A percentile compares a stretch with the other conserved stretches of the same genome.
Evolutionary conservation across 2,797 vertebrate genomes (phyloP).

Genomic region (Cossypha niveicapilla): DNA sequence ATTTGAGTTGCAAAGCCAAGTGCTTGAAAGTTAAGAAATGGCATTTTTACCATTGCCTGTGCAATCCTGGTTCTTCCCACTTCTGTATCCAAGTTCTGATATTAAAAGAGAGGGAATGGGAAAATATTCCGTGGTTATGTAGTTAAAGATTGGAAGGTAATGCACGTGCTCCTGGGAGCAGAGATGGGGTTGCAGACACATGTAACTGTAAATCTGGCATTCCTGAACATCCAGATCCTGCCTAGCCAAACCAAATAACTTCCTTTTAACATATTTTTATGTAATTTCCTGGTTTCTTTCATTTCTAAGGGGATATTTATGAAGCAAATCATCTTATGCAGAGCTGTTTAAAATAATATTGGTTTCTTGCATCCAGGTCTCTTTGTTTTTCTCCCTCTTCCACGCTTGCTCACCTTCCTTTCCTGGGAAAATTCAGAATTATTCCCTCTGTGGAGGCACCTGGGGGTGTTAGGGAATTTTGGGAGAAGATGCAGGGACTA

Average conservation of each 20-base stretch:
- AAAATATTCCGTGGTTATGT: slow-evolving; percentile 31
- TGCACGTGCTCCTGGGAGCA: slow-evolving; percentile 28
- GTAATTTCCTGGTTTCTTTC: slow-evolving; percentile 43
- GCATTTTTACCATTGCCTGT: slow-evolving; percentile 6
- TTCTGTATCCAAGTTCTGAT: not conserved
- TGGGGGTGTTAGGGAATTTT: fast-evolving
- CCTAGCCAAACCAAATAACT: slow-evolving; percentile 22
- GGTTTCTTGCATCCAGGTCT: not conserved
- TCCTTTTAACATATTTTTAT: slow-evolving; percentile 27
- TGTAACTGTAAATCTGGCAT: slow-evolving; percentile 34
- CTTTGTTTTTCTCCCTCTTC: not conserved
- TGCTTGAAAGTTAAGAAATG: slow-evolving; percentile 16
- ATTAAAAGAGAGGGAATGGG: slow-evolving; percentile 34
- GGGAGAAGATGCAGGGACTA: not conserved
- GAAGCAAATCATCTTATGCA: not conserved
- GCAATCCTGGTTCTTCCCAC: slow-evolving; percentile 18
- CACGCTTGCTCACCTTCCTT: not conserved
- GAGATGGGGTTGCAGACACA: not conserved
- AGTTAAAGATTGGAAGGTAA: slow-evolving; percentile 21
- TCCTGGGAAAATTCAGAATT: not conserved
- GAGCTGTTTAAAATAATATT: not conserved
- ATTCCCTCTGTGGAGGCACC: not conserved
- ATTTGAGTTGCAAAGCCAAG: slow-evolving; percentile 51
- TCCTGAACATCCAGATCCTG: slow-evolving; percentile 12
- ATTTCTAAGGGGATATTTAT: slow-evolving; percentile 34